These are phyloP conservation scores for Cordylochernes scorpioides DNA, from an alignment of 2,888 invertebrate genomes.

Conservation along the genomic window DNA sequence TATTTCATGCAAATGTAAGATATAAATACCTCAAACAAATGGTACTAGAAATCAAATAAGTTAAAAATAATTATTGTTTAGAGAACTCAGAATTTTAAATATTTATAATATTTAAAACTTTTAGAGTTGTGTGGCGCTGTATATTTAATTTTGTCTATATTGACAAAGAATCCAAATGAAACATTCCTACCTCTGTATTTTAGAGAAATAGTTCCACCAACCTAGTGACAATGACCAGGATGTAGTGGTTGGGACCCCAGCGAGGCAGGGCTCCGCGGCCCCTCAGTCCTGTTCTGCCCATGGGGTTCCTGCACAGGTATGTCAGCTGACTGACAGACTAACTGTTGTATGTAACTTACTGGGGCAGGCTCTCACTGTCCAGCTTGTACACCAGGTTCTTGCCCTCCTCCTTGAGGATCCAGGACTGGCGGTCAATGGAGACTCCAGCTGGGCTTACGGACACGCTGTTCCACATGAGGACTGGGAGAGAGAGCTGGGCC, in stretches of 20 bases:
- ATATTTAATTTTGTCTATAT: too few species aligned
- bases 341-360: slow-evolving; percentile 2
- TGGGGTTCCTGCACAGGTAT: slow-evolving; percentile 17
- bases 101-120: too few species aligned
- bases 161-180: too few species aligned
- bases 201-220: too few species aligned
- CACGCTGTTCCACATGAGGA: slow-evolving; percentile 15
- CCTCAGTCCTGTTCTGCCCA: slow-evolving; percentile 21
- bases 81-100: too few species aligned
- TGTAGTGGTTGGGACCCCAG: slow-evolving; percentile 24
- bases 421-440: slow-evolving; percentile 15
- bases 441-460: slow-evolving; percentile 14
- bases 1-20: too few species aligned
- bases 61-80: too few species aligned
- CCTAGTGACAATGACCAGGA: slow-evolving; percentile 19
- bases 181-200: too few species aligned
- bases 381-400: slow-evolving; percentile 13
- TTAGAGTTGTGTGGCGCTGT: too few species aligned
- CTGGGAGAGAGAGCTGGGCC: slow-evolving; percentile 8
- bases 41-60: too few species aligned
- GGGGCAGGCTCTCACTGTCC: slow-evolving; percentile 15
- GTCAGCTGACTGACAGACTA: too few species aligned
- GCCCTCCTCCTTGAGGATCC: slow-evolving; percentile 13
- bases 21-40: too few species aligned
- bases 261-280: slow-evolving; percentile 20